A percentile compares a stretch with the other conserved stretches of the same genome.
Evolutionary conservation across 2,113 vertebrate species (phyloP).

Genomic region (Regulus satrapa): DNA sequence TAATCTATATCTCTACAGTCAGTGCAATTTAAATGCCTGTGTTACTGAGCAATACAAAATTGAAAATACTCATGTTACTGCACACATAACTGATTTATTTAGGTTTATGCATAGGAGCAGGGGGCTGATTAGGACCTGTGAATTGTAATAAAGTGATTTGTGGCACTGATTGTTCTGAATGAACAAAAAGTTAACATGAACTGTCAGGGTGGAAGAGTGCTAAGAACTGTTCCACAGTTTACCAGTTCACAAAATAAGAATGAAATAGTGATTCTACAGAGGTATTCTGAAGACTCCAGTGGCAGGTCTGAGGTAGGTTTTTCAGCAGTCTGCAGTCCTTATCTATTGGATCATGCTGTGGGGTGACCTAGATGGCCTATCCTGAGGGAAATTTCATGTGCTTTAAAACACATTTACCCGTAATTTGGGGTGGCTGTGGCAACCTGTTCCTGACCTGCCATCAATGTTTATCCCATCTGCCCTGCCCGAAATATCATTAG

Average conservation of each 20-base stretch:
- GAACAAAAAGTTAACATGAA: too few species aligned
- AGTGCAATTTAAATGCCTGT: constrained; percentile 36
- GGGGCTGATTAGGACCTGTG: not conserved
- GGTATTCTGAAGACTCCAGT: not conserved
- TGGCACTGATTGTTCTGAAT: not conserved
- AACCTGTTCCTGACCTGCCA: not conserved
- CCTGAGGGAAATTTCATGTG: not conserved
- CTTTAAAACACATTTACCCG: not conserved
- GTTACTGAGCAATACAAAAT: constrained; percentile 3
- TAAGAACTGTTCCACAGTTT: too few species aligned
- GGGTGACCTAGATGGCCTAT: not conserved
- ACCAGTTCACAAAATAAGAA: too few species aligned
- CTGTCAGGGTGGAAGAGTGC: too few species aligned
- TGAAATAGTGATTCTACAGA: too few species aligned
- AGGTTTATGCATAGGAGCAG: not conserved
- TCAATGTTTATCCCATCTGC: not conserved
- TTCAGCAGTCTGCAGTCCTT: not conserved
- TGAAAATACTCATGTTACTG: constrained; percentile 44
- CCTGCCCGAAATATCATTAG: not conserved
- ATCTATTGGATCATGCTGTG: not conserved
- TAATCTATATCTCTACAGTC: constrained; percentile 17
- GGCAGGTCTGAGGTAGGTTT: not conserved
- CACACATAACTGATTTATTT: constrained; percentile 10
- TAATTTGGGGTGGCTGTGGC: not conserved
- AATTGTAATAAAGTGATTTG: not conserved